Percentiles rank a stretch among this genome's conserved stretches.
phyloP scores from a whole-genome alignment of 2,113 vertebrate genomes.

The Pitta sordida region DNA sequence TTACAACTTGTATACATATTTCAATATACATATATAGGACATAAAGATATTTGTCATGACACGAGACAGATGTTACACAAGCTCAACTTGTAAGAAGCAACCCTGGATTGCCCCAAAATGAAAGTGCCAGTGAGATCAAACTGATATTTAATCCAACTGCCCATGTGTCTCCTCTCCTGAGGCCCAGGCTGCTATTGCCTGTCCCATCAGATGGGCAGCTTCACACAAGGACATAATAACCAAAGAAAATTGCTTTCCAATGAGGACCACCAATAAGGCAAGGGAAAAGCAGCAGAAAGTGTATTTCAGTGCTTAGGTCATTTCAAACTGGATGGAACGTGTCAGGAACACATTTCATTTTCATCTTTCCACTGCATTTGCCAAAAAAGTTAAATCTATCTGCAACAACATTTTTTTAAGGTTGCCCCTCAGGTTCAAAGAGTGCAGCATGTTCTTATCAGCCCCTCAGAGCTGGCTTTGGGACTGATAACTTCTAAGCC shows the following conservation, averaged over 20 bases:
- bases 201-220: background rate
- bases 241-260: background rate
- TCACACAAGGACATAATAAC: too few relatives aligned
- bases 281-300: background rate
- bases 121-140: background rate
- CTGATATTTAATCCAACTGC: background rate
- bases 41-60: background rate
- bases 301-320: background rate
- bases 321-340: background rate
- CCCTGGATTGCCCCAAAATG: background rate
- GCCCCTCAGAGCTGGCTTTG: background rate
- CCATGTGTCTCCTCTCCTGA: fast-evolving
- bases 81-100: background rate
- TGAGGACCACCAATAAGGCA: background rate
- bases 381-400: conserved; percentile 21
- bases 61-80: background rate
- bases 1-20: background rate
- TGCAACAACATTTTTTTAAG: background rate
- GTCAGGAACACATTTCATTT: background rate
- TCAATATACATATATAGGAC: background rate
- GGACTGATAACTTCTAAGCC: background rate
- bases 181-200: background rate
- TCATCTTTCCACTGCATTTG: background rate
- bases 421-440: background rate
- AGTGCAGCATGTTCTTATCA: background rate